Evolutionary conservation across 2,888 invertebrate genomes (phyloP).

Genomic region (Drosophila paranaensis): DNA sequence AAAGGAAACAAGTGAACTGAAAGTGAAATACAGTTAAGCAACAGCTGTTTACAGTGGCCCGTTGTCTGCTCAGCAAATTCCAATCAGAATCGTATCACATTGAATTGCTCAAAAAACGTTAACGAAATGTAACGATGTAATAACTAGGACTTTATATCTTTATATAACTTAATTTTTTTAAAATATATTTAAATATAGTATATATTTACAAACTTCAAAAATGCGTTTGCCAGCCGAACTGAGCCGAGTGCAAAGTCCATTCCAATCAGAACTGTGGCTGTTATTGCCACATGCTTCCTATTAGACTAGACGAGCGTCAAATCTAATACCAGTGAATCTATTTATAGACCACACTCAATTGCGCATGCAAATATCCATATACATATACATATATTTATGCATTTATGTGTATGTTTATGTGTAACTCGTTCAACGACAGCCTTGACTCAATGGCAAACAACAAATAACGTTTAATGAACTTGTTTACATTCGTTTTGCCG

Average conservation of each 20-base stretch:
- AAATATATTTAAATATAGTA: not conserved
- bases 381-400: not conserved
- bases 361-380: conserved; percentile 6
- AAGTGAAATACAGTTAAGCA: conserved; percentile 32
- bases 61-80: conserved; percentile 4
- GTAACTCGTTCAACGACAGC: conserved; percentile 39
- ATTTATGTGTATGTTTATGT: not conserved
- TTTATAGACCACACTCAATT: conserved; percentile 44
- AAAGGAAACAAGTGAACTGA: conserved; percentile 32
- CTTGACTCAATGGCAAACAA: conserved; percentile 68
- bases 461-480: conserved; percentile 71
- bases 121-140: conserved; percentile 17
- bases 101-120: not conserved
- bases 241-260: conserved; percentile 49
- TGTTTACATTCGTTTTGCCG: conserved; percentile 73
- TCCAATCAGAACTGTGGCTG: conserved; percentile 21
- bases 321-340: conserved; percentile 31
- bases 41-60: conserved; percentile 43
- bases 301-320: not conserved
- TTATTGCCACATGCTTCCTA: conserved; percentile 20
- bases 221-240: conserved; percentile 1
- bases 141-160: not conserved
- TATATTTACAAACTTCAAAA: not conserved
- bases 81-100: conserved; percentile 29
- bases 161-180: not conserved